Evolutionary conservation across 2,888 invertebrate genomes (phyloP), one percentile per base, ranked within the genome.

Genomic region (Drosophila niveifrons): DNA sequence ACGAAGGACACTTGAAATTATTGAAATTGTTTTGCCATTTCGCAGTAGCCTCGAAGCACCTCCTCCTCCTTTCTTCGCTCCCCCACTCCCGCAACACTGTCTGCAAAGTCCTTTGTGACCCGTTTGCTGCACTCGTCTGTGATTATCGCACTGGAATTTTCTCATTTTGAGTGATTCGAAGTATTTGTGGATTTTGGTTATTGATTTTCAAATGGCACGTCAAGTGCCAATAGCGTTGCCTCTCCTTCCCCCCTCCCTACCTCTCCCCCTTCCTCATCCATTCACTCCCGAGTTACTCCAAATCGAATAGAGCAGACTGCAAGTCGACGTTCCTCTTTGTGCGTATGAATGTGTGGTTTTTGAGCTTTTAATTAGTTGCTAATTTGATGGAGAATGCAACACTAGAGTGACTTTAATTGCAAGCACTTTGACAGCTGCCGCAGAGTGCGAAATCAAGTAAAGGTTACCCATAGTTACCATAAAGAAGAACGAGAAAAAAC

Each of bases 171-270:
- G 86, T 73, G 89, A 88, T 86, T 86, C 52, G 64, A 88, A 78
- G 89, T 78, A 86, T 89, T 85, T 89, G 89, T 75, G 89, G 85
- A 89, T 86, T 86, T 86, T 80, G 86, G 83, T 89, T 86, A 86
- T 86, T 86, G 85, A 86, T 86, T 86, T 82, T 72, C 72, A 73
- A 82, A 82, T 71, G 78, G 78, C 68, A 68, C 61, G 71, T 66
- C 82, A 61, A 81, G 72, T 81, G 66, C 63, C 74, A 76, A 55
- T 55, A 41, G 53, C 23, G 23, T 17, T 48, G 23, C 2, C 10
- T 29, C 46, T 11, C 36, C 2, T n/a, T 15, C 10, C 10, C 11
- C 10, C 11, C 10, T 13, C 10, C 11, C 2, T 29, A n/a, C 18
- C 44, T 29, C 28, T 11, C 11, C 3, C 39, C 9, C 11, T 39